These are phyloP conservation scores for Herpailurus yagouaroundi DNA, from an alignment of 2,113 vertebrate species.

Conservation along the genomic window DNA sequence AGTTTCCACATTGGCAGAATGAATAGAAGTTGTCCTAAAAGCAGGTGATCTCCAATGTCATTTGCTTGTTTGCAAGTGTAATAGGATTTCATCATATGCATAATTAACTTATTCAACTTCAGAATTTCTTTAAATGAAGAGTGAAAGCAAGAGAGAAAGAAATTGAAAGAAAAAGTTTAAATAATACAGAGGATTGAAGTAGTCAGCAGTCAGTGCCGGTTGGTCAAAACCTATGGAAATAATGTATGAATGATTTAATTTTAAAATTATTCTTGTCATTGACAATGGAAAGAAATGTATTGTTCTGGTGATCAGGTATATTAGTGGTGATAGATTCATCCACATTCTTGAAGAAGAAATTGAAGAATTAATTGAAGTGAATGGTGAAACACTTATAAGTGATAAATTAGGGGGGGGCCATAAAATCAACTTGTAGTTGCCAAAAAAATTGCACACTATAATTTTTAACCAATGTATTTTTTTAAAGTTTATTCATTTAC, in stretches of 20 bases:
- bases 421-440: background rate
- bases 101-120: background rate
- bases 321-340: background rate
- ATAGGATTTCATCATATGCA: background rate
- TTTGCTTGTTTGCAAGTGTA: background rate
- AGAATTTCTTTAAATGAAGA: background rate
- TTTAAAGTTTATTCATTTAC: too few species aligned
- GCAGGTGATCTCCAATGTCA: background rate
- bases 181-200: background rate
- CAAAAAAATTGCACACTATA: background rate
- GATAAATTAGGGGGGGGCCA: background rate
- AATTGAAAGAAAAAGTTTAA: background rate
- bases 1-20: background rate
- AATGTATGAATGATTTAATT: background rate
- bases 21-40: background rate
- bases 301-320: background rate
- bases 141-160: background rate
- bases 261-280: background rate
- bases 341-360: background rate
- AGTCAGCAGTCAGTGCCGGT: background rate
- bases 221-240: background rate
- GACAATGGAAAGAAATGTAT: background rate
- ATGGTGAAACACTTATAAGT: background rate
- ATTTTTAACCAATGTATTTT: too few species aligned
- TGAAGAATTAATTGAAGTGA: background rate